Conservation (phyloP, 2,113 vertebrate genomes). For the Rhinoderma darwinii region DNA sequence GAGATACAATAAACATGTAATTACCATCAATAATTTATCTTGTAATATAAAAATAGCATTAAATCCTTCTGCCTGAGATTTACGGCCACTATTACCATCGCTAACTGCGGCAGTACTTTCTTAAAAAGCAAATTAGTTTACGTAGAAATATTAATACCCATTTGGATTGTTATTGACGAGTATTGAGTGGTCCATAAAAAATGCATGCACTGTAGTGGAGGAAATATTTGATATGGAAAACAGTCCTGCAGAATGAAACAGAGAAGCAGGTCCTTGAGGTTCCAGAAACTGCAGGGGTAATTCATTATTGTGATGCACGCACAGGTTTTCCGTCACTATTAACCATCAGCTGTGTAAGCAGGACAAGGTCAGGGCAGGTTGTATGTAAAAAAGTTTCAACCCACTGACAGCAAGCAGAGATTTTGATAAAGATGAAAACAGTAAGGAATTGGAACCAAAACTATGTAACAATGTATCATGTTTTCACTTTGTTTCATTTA, state of each 20-base stretch:
- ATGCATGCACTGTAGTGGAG: neutral
- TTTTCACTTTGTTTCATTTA: no score
- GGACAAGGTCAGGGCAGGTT: no score
- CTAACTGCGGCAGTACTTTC: constrained; percentile 44
- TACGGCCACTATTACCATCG: constrained; percentile 38
- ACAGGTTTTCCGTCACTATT: no score
- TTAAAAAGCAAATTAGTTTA: constrained; percentile 46
- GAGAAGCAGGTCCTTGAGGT: neutral
- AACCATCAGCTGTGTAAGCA: neutral
- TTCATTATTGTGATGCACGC: neutral
- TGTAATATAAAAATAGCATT: constrained; percentile 54
- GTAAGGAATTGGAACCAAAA: no score
- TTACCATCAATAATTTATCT: constrained; percentile 55
- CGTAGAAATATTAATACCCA: constrained; percentile 51
- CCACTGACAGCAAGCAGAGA: no score
- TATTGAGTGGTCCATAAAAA: constrained; percentile 44
- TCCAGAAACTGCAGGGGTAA: neutral
- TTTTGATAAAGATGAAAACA: no score
- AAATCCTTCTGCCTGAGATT: constrained; percentile 36
- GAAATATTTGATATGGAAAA: constrained; percentile 6
- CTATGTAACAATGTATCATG: no score
- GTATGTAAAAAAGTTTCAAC: no score
- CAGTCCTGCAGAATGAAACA: neutral
- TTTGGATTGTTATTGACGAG: constrained; percentile 42
- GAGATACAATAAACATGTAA: constrained; percentile 48